These are phyloP conservation scores for Lacerta bilineata DNA, from an alignment of 2,797 vertebrate genomes.

Conservation along the genomic window DNA sequence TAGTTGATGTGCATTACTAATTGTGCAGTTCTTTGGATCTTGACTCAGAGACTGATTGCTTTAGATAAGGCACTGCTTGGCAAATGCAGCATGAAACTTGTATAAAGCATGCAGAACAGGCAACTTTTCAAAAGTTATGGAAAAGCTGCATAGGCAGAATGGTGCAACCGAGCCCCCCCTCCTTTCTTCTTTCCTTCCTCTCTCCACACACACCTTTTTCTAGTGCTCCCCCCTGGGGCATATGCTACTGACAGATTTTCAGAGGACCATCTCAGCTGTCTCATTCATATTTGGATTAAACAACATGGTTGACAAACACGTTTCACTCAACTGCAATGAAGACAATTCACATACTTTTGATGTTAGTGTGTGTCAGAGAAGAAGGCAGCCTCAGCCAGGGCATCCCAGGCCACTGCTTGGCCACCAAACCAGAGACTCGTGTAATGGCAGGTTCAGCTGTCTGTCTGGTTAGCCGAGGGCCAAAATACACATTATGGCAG, in stretches of 20 bases:
- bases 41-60: conserved; percentile 1
- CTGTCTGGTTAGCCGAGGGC: background rate
- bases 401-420: background rate
- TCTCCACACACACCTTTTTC: background rate
- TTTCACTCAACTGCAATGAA: background rate
- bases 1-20: background rate
- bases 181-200: background rate
- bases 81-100: background rate
- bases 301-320: background rate
- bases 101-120: rapidly evolving
- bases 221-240: background rate
- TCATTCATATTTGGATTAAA: background rate
- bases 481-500: too few relatives aligned
- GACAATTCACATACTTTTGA: background rate
- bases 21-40: background rate
- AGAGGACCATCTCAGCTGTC: background rate
- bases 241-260: background rate
- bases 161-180: background rate
- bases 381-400: rapidly evolving
- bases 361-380: background rate
- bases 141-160: background rate
- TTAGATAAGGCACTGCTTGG: conserved; percentile 46
- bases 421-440: background rate
- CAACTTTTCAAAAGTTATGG: background rate
- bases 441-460: background rate